Evolutionary conservation across 2,113 vertebrate species (phyloP).

Genomic region (Brachyhypopomus occidentalis): DNA sequence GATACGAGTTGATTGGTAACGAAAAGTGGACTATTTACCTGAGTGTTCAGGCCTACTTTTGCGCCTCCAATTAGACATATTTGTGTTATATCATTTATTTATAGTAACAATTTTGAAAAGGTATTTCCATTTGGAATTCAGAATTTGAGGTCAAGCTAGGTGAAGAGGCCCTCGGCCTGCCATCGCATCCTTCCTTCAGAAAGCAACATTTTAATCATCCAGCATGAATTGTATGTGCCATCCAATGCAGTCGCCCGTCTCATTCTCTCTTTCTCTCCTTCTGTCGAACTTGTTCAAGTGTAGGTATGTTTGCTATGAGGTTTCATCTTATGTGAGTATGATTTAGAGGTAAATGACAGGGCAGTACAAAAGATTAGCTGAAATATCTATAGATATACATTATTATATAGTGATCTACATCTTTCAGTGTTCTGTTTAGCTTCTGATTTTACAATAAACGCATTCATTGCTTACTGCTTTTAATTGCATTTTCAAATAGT

Average conservation of each 20-base stretch:
- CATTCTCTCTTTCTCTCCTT: not conserved
- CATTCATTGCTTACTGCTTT: no score
- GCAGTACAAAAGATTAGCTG: constrained; percentile 20
- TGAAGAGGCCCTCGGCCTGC: not conserved
- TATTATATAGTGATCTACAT: not conserved
- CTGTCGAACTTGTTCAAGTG: constrained; percentile 46
- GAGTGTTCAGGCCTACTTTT: no score
- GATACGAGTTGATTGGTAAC: no score
- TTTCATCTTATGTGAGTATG: constrained; percentile 65
- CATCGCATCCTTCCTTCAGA: not conserved
- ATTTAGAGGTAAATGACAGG: constrained; percentile 66
- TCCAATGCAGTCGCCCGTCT: constrained; percentile 3
- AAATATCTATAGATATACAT: no score
- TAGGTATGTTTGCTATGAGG: constrained; percentile 62
- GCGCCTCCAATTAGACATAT: no score
- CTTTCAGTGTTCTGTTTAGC: not conserved
- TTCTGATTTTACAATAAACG: no score
- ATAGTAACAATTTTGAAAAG: not conserved
- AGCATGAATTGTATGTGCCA: not conserved
- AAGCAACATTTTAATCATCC: constrained; percentile 22
- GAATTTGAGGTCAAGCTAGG: not conserved
- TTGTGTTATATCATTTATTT: no score
- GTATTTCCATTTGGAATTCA: constrained; percentile 1
- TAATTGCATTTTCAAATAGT: no score
- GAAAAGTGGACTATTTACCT: no score